Percentiles rank a stretch among this genome's conserved stretches.
Conservation (phyloP, 2,888 invertebrate genomes). For the Deilephila porcellus region DNA sequence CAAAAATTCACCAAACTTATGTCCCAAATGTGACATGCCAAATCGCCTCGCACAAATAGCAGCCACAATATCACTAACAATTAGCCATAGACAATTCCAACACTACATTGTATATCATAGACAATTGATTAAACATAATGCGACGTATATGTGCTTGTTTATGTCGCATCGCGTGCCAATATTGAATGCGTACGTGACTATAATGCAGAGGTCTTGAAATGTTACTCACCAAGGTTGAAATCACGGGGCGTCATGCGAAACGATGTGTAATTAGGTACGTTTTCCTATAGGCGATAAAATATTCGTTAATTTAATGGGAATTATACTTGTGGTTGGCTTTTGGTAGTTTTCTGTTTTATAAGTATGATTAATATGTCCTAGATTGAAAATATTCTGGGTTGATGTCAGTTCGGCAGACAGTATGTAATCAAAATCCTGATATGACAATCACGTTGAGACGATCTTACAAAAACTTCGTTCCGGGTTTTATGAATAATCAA, state of each 20-base stretch:
- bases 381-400: too few species aligned
- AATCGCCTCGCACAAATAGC: not conserved
- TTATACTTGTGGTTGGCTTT: too few species aligned
- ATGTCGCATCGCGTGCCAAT: slow-evolving; percentile 47
- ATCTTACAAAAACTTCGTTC: too few species aligned
- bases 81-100: slow-evolving; percentile 8
- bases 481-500: too few species aligned
- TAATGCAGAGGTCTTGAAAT: slow-evolving; percentile 36
- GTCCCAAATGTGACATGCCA: not conserved
- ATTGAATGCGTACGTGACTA: slow-evolving; percentile 45
- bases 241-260: slow-evolving; percentile 26
- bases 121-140: slow-evolving; percentile 54
- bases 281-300: too few species aligned
- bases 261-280: not conserved
- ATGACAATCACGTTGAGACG: too few species aligned
- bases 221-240: slow-evolving; percentile 48
- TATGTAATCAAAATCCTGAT: too few species aligned
- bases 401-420: too few species aligned
- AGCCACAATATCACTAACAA: slow-evolving; percentile 4
- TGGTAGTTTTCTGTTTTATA: too few species aligned
- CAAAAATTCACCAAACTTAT: too few species aligned
- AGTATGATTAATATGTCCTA: too few species aligned
- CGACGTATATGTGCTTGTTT: slow-evolving; percentile 58
- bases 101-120: slow-evolving; percentile 25
- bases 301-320: too few species aligned